Conservation (phyloP, 2,113 vertebrate genomes). For the Campylorhamphus procurvoides region DNA sequence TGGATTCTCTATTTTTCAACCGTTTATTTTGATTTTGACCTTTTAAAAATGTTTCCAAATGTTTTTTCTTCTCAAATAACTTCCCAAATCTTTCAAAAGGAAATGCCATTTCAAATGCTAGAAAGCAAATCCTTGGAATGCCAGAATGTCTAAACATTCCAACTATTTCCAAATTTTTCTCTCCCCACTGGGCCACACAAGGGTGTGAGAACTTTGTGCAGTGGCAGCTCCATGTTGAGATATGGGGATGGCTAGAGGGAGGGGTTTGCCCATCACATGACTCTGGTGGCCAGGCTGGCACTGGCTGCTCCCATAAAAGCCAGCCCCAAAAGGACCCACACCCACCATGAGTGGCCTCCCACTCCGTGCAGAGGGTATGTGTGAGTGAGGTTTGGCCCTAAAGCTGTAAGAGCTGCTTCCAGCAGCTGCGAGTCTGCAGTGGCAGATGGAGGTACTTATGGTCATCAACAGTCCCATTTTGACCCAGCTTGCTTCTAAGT, state of each 20-base stretch:
- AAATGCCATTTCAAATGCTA: slow-evolving; percentile 37
- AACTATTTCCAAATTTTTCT: neutral
- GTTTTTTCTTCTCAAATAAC: slow-evolving; percentile 11
- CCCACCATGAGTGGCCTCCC: accelerated
- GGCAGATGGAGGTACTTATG: neutral
- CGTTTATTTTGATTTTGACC: slow-evolving; percentile 55
- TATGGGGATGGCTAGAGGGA: neutral
- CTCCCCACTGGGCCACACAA: accelerated
- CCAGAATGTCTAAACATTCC: neutral
- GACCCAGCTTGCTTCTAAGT: neutral
- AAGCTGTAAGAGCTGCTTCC: neutral
- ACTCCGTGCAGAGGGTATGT: neutral
- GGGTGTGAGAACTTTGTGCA: neutral
- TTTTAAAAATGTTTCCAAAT: slow-evolving; percentile 56
- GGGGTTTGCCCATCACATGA: neutral
- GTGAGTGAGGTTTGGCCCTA: neutral
- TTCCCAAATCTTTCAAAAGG: slow-evolving; percentile 5
- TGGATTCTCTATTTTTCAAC: slow-evolving; percentile 9
- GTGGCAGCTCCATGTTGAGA: neutral
- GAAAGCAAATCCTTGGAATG: neutral
- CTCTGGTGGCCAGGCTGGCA: neutral
- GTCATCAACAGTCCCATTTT: neutral
- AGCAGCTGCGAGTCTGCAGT: neutral
- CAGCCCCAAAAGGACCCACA: neutral
- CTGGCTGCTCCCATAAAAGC: neutral